Conservation (phyloP, 2,113 vertebrate species). For the Orientallactaga bullata region DNA sequence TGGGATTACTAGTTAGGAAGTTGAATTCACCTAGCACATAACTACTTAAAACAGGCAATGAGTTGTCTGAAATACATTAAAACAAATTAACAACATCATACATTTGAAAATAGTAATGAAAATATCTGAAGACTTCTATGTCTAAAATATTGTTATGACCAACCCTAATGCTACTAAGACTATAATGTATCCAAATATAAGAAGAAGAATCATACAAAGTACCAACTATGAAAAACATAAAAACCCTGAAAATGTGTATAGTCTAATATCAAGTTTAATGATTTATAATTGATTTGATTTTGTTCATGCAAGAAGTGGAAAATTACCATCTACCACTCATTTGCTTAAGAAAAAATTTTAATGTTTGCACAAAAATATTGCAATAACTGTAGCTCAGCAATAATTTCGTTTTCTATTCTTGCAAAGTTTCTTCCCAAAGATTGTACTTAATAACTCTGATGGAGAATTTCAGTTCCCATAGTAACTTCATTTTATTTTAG, state of each 20-base stretch:
- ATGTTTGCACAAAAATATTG: neutral
- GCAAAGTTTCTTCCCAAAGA: conserved; percentile 18
- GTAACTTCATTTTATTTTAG: conserved; percentile 55
- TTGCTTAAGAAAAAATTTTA: conserved; percentile 31
- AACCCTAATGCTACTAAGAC: neutral
- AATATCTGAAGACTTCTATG: neutral
- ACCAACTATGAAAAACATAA: neutral
- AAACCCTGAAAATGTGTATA: neutral
- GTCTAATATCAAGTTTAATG: neutral
- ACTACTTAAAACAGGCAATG: neutral
- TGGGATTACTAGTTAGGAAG: neutral
- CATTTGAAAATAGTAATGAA: neutral
- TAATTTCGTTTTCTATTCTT: conserved; percentile 17
- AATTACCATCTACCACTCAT: neutral
- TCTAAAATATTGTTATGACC: neutral
- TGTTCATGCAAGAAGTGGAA: conserved; percentile 12
- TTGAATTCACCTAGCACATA: neutral
- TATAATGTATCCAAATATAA: neutral
- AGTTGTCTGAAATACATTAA: neutral
- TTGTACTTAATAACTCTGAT: neutral
- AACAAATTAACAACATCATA: neutral
- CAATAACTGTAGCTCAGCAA: neutral
- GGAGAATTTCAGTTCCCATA: neutral
- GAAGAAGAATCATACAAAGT: neutral
- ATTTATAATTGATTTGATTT: neutral